Conservation (phyloP, 64 coral and sea anemone species). For the Pocillopora damicornis region DNA sequence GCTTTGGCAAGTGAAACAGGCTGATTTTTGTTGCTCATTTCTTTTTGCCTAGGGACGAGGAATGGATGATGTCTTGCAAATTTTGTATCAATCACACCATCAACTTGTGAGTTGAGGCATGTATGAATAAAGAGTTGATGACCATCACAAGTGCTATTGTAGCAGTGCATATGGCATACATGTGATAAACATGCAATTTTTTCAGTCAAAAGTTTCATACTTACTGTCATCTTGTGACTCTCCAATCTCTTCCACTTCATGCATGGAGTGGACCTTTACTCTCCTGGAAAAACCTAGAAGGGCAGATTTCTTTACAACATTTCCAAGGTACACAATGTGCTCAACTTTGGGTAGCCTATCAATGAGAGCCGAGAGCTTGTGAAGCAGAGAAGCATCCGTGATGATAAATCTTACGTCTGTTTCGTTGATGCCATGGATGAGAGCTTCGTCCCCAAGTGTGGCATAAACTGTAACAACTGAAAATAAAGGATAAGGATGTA, state of each 20-base stretch:
- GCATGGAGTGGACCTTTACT: constrained; percentile 79
- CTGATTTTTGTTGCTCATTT: too few relatives aligned
- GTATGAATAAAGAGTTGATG: too few relatives aligned
- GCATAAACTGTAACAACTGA: constrained; percentile 95
- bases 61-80: too few relatives aligned
- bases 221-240: constrained; percentile 76
- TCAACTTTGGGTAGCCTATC: constrained; percentile 64
- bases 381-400: constrained; percentile 72
- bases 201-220: background rate
- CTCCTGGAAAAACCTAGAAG: constrained; percentile 62
- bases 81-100: too few relatives aligned
- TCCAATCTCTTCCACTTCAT: constrained; percentile 89
- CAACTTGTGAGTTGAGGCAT: too few relatives aligned
- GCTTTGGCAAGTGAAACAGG: too few relatives aligned
- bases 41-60: too few relatives aligned
- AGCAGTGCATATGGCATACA: too few relatives aligned
- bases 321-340: constrained; percentile 88
- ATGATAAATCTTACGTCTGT: constrained; percentile 90
- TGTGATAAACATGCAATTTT: too few relatives aligned
- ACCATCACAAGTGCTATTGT: too few relatives aligned
- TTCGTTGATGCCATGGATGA: constrained; percentile 89
- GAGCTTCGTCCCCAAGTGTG: constrained; percentile 91
- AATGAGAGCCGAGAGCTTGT: constrained; percentile 59
- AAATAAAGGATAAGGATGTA: background rate
- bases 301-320: constrained; percentile 54